phyloP scores from a whole-genome alignment of 2,113 vertebrate species.

The Papio anubis region DNA sequence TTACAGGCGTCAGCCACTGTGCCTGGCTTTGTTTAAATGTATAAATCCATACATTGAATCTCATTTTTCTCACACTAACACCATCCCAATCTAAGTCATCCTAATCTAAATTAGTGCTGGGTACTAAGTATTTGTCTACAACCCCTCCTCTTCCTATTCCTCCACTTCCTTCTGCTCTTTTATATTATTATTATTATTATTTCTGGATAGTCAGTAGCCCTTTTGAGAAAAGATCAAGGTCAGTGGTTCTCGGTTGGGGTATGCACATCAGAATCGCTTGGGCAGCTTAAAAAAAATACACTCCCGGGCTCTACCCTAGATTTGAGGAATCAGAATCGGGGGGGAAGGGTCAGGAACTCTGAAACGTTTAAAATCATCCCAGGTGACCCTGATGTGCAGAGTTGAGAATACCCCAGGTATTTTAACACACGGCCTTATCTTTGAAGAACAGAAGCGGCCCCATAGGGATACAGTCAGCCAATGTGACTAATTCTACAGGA shows the following conservation, averaged over 20 bases:
- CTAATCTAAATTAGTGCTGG: background rate
- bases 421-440: background rate
- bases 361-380: background rate
- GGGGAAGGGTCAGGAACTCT: background rate
- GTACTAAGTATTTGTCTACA: background rate
- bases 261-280: background rate
- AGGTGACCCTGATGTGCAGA: background rate
- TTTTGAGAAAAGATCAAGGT: background rate
- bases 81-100: background rate
- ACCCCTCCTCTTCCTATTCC: background rate
- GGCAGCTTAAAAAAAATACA: background rate
- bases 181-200: background rate
- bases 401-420: background rate
- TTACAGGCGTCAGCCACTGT: too few species aligned
- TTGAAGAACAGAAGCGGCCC: background rate
- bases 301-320: background rate
- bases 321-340: background rate
- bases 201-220: background rate
- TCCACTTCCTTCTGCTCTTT: background rate
- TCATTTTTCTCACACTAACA: background rate
- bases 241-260: background rate
- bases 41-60: background rate
- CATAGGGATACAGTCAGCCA: background rate
- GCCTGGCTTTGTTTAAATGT: background rate
- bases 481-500: constrained; percentile 43